These are phyloP conservation scores for Dasypus novemcinctus DNA, from an alignment of 2,113 vertebrate species.

Conservation along the genomic window DNA sequence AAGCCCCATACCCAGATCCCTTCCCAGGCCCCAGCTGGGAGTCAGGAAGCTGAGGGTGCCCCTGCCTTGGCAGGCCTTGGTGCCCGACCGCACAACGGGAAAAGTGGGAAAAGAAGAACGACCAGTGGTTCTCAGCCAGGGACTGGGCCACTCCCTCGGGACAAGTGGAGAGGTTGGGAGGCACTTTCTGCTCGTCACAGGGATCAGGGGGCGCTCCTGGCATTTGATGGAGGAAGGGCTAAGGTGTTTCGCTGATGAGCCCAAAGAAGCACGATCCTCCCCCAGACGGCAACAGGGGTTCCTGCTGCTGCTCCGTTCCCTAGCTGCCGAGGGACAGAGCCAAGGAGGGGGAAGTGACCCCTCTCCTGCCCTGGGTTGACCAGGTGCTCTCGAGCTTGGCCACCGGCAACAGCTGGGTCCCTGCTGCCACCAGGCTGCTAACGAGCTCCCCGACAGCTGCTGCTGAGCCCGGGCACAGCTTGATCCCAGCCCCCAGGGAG, in stretches of 20 bases:
- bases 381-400: not conserved
- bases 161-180: not conserved
- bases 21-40: not conserved
- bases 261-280: too few species aligned
- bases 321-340: not conserved
- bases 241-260: accelerated
- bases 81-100: not conserved
- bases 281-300: not conserved
- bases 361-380: not conserved
- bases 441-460: not conserved
- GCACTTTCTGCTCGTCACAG: not conserved
- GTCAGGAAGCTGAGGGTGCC: accelerated
- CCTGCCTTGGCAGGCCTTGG: not conserved
- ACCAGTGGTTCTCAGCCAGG: not conserved
- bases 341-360: not conserved
- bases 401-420: conserved; percentile 16
- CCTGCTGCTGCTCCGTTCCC: not conserved
- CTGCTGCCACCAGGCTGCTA: conserved; percentile 4
- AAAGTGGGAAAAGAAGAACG: not conserved
- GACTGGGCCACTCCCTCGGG: not conserved
- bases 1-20: not conserved
- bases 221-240: not conserved
- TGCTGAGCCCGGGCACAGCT: not conserved
- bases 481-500: not conserved
- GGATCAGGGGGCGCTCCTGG: too few species aligned